Evolutionary conservation across 1,140 invertebrate species (phyloP).

Genomic region (Acyrthosiphon pisum): DNA sequence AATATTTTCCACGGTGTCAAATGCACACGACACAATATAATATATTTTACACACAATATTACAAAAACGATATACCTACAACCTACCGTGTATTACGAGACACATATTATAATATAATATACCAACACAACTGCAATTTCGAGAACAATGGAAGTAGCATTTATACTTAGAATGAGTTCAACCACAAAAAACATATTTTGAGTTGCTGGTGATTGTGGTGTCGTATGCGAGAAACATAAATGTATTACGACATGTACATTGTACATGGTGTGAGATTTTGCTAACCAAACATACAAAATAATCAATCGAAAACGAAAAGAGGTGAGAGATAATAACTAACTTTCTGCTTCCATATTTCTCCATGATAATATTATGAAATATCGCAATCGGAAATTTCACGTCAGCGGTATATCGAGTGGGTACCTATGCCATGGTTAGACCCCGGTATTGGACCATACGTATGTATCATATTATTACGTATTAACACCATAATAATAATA

Average conservation of each 20-base stretch:
- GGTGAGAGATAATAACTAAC: neutral
- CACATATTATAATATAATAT: neutral
- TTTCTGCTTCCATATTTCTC: neutral
- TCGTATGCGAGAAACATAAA: neutral
- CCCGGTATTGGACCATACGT: too few species aligned
- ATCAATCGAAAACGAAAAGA: neutral
- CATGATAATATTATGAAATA: neutral
- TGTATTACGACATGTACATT: neutral
- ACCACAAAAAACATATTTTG: neutral
- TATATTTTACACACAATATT: too few species aligned
- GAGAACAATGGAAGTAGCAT: neutral
- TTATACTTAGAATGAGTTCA: neutral
- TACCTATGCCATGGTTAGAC: neutral
- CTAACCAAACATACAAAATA: neutral
- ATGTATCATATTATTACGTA: too few species aligned
- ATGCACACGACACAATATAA: neutral
- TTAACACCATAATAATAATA: too few species aligned
- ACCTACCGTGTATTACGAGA: neutral
- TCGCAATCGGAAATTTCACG: neutral
- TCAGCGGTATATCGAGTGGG: neutral
- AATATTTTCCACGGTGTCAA: neutral
- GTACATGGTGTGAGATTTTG: too few species aligned
- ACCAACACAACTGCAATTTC: neutral
- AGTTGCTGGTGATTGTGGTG: rapidly evolving
- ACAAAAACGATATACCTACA: too few species aligned